Percentiles rank a stretch among this genome's conserved stretches.
phyloP scores from a whole-genome alignment of 2,888 invertebrate species.

The Autographa pulchrina region DNA sequence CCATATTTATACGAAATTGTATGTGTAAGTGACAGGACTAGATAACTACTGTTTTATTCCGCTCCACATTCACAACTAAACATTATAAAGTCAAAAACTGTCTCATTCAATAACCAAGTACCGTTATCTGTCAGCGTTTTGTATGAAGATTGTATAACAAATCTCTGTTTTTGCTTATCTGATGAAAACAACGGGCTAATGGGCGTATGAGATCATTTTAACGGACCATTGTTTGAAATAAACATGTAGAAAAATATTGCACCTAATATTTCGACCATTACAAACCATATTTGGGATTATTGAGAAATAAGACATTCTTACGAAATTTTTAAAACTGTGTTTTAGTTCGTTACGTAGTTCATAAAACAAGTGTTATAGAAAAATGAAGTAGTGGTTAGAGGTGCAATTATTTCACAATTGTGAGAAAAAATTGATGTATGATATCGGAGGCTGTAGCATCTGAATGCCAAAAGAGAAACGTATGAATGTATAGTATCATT shows the following conservation, averaged over 20 bases:
- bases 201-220: constrained; percentile 65
- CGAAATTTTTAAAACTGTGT: constrained; percentile 16
- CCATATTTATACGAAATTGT: constrained; percentile 10
- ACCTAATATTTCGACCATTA: constrained; percentile 39
- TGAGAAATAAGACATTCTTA: constrained; percentile 30
- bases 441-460: constrained; percentile 53
- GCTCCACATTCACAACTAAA: constrained; percentile 36
- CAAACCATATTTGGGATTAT: constrained; percentile 42
- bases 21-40: constrained; percentile 14
- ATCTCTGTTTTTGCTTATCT: constrained; percentile 64
- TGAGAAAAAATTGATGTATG: constrained; percentile 57
- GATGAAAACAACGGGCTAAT: constrained; percentile 62
- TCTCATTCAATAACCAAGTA: constrained; percentile 54
- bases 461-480: constrained; percentile 59
- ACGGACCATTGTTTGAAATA: constrained; percentile 63
- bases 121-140: constrained; percentile 55
- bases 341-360: background rate
- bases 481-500: constrained; percentile 48
- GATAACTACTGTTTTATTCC: constrained; percentile 38
- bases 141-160: constrained; percentile 60
- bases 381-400: constrained; percentile 25
- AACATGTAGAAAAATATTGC: constrained; percentile 52
- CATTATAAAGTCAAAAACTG: constrained; percentile 51
- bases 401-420: constrained; percentile 55
- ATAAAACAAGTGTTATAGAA: constrained; percentile 22